Evolutionary conservation across 2,888 invertebrate genomes (phyloP).

Genomic region (Ormyrus rosae): DNA sequence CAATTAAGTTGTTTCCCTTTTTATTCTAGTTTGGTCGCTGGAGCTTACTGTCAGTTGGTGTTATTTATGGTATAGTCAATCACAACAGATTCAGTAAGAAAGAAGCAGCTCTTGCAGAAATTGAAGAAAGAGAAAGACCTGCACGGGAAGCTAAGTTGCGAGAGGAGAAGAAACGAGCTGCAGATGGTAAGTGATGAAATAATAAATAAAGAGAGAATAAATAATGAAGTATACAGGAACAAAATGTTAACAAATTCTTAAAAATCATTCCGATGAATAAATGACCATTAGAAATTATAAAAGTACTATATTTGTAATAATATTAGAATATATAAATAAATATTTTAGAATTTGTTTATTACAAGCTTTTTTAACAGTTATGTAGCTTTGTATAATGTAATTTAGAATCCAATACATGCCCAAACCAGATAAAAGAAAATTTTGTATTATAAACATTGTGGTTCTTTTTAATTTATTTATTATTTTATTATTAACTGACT

Average conservation of each 20-base stretch:
- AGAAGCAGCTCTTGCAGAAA: constrained; percentile 81
- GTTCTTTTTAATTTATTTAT: constrained; percentile 42
- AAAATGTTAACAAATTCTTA: too few species aligned
- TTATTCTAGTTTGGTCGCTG: constrained; percentile 85
- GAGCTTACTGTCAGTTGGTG: constrained; percentile 84
- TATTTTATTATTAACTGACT: constrained; percentile 61
- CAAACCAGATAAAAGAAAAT: background rate
- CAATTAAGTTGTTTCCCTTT: background rate
- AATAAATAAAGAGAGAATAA: too few species aligned
- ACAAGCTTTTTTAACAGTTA: background rate
- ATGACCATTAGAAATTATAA: too few species aligned
- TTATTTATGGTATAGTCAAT: constrained; percentile 86
- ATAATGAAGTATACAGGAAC: too few species aligned
- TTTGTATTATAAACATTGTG: background rate
- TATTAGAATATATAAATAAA: background rate
- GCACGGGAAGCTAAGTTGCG: constrained; percentile 84
- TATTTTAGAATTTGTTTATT: constrained; percentile 1
- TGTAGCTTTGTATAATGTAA: background rate
- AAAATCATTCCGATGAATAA: too few species aligned
- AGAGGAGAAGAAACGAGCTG: constrained; percentile 82
- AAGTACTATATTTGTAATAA: too few species aligned
- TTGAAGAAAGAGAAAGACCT: constrained; percentile 82
- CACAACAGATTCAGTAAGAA: constrained; percentile 83
- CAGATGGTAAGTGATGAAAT: constrained; percentile 75
- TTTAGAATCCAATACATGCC: background rate